Evolutionary conservation across 2,797 vertebrate species (phyloP).

Genomic region (Neosilurus mollespiculum): DNA sequence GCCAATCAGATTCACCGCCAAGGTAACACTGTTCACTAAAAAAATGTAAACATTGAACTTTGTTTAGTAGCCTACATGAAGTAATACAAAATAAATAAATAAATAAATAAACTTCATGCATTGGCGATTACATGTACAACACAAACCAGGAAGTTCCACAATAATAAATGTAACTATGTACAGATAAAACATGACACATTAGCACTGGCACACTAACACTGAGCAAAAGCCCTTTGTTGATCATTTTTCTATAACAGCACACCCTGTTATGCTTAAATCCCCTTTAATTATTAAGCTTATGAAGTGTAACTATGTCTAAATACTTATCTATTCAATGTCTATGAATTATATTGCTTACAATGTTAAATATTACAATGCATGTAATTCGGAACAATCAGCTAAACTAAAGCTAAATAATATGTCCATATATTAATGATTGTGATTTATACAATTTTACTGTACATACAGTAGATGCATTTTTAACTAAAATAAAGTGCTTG

Average conservation of each 20-base stretch:
- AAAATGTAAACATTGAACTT: not conserved
- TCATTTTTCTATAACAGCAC: not conserved
- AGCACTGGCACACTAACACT: not conserved
- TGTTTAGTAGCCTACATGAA: not conserved
- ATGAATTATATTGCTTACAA: not conserved
- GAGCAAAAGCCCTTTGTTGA: not conserved
- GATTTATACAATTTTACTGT: not conserved
- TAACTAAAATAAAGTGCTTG: not conserved
- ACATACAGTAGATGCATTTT: not conserved
- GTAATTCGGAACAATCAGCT: not conserved
- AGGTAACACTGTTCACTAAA: constrained; percentile 85
- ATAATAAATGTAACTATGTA: not conserved
- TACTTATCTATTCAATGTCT: not conserved
- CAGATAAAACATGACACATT: not conserved
- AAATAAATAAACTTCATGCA: too few species aligned
- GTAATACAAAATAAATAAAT: too few species aligned
- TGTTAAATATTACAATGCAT: not conserved
- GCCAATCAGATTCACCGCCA: constrained; percentile 85
- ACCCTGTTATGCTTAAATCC: not conserved
- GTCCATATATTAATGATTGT: not conserved
- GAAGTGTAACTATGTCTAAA: not conserved
- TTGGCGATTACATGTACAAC: not conserved
- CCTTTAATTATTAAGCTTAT: not conserved
- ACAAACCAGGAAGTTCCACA: not conserved
- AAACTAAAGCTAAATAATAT: not conserved